Evolutionary conservation across 2,888 invertebrate species (phyloP).

Genomic region (Leucoptera coffeella): DNA sequence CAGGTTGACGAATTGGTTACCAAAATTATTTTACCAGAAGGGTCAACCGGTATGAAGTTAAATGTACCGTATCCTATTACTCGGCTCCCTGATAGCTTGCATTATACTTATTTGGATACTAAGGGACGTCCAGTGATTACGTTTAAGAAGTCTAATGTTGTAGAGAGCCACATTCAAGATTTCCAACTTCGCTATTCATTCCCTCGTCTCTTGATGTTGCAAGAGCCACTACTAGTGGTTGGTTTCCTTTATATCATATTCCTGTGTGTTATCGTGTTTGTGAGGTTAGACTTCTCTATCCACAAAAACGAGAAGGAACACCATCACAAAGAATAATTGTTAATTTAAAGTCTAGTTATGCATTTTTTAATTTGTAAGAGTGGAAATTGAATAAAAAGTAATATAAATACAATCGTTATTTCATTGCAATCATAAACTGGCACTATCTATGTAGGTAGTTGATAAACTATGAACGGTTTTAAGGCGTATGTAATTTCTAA

Average conservation of each 20-base stretch:
- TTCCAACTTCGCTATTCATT: conserved; percentile 87
- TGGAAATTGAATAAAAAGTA: too few relatives aligned
- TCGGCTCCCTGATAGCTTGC: conserved; percentile 66
- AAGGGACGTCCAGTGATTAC: conserved; percentile 86
- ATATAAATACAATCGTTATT: too few relatives aligned
- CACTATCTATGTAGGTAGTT: too few relatives aligned
- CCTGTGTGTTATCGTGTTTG: conserved; percentile 85
- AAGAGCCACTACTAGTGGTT: conserved; percentile 88
- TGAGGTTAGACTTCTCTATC: conserved; percentile 94
- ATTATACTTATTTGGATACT: conserved; percentile 93
- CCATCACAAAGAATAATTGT: conserved; percentile 41
- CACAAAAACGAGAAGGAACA: conserved; percentile 61
- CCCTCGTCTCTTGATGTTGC: conserved; percentile 77
- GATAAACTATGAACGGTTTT: too few relatives aligned
- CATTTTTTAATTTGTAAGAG: too few relatives aligned
- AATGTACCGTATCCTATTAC: conserved; percentile 76
- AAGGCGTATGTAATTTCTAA: too few relatives aligned
- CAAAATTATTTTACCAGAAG: conserved; percentile 91
- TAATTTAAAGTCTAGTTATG: too few relatives aligned
- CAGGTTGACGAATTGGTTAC: conserved; percentile 83
- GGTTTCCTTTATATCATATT: conserved; percentile 86
- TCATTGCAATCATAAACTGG: too few relatives aligned
- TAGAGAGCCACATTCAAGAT: conserved; percentile 94
- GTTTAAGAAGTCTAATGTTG: conserved; percentile 77
- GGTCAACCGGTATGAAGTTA: conserved; percentile 74